Evolutionary conservation across 2,888 invertebrate species (phyloP).

Genomic region (Cerceris ruficornis): DNA sequence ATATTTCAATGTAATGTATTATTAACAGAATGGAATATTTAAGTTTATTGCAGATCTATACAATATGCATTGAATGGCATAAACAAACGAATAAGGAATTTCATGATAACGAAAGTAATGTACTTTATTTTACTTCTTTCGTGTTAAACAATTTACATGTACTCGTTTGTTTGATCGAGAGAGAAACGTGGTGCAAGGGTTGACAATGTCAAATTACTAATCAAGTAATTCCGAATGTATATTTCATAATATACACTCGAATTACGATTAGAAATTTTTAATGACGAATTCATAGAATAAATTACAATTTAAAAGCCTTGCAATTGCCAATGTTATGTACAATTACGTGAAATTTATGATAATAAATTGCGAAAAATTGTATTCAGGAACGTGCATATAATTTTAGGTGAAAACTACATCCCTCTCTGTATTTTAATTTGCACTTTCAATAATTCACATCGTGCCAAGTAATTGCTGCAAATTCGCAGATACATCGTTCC

Average conservation of each 20-base stretch:
- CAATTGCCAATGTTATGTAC: conserved; percentile 55
- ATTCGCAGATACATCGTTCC: too few relatives aligned
- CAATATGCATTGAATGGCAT: too few relatives aligned
- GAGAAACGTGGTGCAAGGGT: conserved; percentile 1
- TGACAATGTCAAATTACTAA: conserved; percentile 20
- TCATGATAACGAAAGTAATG: too few relatives aligned
- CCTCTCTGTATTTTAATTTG: too few relatives aligned
- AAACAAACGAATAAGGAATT: too few relatives aligned
- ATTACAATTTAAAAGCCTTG: conserved; percentile 18
- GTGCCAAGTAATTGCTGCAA: too few relatives aligned
- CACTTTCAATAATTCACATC: too few relatives aligned
- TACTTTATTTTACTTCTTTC: too few relatives aligned
- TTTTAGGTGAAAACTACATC: neutral
- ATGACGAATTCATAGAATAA: conserved; percentile 29
- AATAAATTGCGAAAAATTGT: conserved; percentile 52
- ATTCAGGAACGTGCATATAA: neutral
- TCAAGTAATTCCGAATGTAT: conserved; percentile 15
- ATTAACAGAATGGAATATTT: neutral
- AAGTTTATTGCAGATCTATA: too few relatives aligned
- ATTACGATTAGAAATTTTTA: conserved; percentile 22
- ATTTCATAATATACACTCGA: conserved; percentile 21
- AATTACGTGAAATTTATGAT: conserved; percentile 56
- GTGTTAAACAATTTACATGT: too few relatives aligned
- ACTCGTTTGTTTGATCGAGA: neutral
- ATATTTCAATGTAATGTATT: conserved; percentile 24